Base-by-base conservation (phyloP, 2,888 invertebrate genomes). In the Microdon myrmicae region DNA sequence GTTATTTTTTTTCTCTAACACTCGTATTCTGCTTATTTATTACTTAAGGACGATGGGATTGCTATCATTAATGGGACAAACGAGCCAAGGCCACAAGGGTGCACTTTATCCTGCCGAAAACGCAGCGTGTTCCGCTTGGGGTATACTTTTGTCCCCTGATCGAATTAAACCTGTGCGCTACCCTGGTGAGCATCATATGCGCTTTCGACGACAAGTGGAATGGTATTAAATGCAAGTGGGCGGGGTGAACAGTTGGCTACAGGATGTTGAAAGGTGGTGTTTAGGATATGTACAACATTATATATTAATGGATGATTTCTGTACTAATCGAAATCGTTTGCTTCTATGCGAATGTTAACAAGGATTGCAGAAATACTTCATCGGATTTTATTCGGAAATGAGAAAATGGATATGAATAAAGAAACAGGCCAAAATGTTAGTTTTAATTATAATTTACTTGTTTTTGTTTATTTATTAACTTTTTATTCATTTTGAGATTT, bases 51-150 rank as follows among this genome's bases (percentile, higher is more conserved):
- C 51, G 51, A 58, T 31, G 64, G 64, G 51, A 64, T 45, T 51
- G 32, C 53, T 45, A 45, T 51, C 64, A 58, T 64, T 58, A 58
- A 53, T 34, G 51, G 51, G 58, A 53, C 47, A 53, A 64, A 64
- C 51, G 58, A 64, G 51, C 53, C 64, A 64, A 64, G 64, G 64
- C 64, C 64, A 64, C 64, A 64, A 38, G 64, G 64, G 64, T 64
- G 64, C 58, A 64, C 58, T 64, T 64, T 31, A 47, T 13, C 39
- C 51, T 19, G 20, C 45, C 35, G 23, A 45, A 17, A 29, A 38
- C 37, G 44, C 13, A 28, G 43, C 39, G 47, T n/a, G n/a, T 51
- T 51, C 29, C 51, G 43, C 47, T 53, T 58, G 58, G 47, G 43
- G 32, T 43, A 51, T 45, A 58, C 41, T 58, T 47, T 26, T 29